phyloP scores from a whole-genome alignment of 2,797 vertebrate species.

The Hyperoplus immaculatus region DNA sequence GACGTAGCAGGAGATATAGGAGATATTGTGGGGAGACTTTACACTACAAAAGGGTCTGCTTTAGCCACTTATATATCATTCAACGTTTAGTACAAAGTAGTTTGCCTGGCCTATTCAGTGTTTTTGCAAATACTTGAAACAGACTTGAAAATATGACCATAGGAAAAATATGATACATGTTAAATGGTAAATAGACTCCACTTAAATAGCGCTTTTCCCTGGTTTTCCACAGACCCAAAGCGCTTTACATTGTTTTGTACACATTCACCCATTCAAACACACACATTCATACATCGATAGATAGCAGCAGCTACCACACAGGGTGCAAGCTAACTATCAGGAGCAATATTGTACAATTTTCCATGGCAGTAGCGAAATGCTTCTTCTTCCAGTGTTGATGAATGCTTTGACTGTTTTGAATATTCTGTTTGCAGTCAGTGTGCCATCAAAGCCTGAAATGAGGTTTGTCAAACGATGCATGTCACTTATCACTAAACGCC shows the following conservation, averaged over 20 bases:
- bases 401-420: conserved; percentile 6
- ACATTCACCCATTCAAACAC: no score
- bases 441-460: conserved; percentile 44
- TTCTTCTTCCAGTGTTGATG: conserved; percentile 29
- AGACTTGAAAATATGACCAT: conserved; percentile 22
- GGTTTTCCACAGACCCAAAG: no score
- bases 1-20: no score
- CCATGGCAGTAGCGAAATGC: background rate
- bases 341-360: background rate
- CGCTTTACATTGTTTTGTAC: no score
- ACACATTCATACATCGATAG: no score
- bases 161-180: conserved; percentile 35
- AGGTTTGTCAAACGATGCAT: conserved; percentile 27
- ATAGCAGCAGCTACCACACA: no score
- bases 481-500: conserved; percentile 17
- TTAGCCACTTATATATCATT: no score
- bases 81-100: background rate
- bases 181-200: no score
- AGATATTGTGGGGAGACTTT: no score
- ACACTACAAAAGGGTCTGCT: no score
- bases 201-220: no score
- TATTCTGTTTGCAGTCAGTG: conserved; percentile 2
- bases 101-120: background rate
- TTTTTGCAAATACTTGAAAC: conserved; percentile 22
- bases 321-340: no score